phyloP scores from a whole-genome alignment of 64 coral and sea anemone species.

The Hydrozoanthus tunicans region DNA sequence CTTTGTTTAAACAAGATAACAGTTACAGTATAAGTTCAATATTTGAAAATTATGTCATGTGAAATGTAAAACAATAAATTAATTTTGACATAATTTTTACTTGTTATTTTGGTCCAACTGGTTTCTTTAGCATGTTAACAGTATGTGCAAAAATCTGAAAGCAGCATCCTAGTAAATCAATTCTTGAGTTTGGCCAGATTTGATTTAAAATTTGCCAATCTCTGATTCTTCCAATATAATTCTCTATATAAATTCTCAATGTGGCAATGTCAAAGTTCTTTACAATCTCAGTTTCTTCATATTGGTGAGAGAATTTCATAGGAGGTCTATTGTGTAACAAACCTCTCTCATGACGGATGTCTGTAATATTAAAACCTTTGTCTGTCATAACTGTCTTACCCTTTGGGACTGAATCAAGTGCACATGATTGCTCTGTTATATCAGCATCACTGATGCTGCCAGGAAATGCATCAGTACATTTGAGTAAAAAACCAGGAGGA shows the following conservation, averaged over 20 bases:
- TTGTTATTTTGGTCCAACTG: conserved; percentile 53
- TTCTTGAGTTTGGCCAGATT: neutral
- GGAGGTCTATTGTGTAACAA: conserved; percentile 52
- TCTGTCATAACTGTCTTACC: conserved; percentile 63
- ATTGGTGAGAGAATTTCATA: conserved; percentile 26
- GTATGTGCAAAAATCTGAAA: conserved; percentile 51
- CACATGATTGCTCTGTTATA: conserved; percentile 39
- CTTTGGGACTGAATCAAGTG: conserved; percentile 17
- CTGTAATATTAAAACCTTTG: conserved; percentile 53
- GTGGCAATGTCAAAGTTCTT: conserved; percentile 47
- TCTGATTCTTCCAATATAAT: conserved; percentile 37
- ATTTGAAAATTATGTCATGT: too few species aligned
- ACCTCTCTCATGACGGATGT: conserved; percentile 30
- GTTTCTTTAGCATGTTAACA: conserved; percentile 39
- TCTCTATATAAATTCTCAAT: conserved; percentile 29
- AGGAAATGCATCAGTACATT: conserved; percentile 50
- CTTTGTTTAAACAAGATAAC: neutral
- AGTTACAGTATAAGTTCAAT: too few species aligned
- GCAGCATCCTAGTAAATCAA: conserved; percentile 4
- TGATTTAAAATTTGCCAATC: conserved; percentile 32
- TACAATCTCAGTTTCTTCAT: conserved; percentile 26
- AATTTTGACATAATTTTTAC: neutral
- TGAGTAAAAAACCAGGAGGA: conserved; percentile 12
- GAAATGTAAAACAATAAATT: too few species aligned
- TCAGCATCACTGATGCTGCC: conserved; percentile 35